A percentile compares a stretch with the other conserved stretches of the same genome.
phyloP scores from a whole-genome alignment of 2,797 vertebrate genomes.

The Pogoniulus pusillus region DNA sequence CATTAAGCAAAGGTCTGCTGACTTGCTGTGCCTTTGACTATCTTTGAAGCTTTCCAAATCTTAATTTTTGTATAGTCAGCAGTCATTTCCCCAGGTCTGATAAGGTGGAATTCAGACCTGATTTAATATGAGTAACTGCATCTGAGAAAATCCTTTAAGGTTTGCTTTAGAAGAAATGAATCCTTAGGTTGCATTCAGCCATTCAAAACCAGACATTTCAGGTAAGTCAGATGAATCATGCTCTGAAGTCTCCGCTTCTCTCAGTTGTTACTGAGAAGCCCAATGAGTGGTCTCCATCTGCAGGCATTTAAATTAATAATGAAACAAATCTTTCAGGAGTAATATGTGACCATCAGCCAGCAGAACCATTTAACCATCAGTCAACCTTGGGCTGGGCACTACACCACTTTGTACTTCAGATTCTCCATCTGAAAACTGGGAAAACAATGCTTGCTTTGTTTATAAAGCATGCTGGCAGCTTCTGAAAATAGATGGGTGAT shows the following conservation, averaged over 20 bases:
- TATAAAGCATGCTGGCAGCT: neutral
- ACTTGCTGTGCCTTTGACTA: neutral
- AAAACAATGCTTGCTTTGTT: neutral
- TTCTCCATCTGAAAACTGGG: neutral
- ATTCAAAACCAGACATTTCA: neutral
- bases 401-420: neutral
- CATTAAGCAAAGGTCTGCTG: neutral
- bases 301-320: neutral
- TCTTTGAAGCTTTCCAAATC: neutral
- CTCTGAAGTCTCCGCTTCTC: neutral
- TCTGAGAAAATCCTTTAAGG: neutral
- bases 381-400: neutral
- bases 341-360: neutral
- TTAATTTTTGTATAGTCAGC: neutral
- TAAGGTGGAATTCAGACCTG: neutral
- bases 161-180: slow-evolving; percentile 1
- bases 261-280: neutral
- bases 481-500: neutral
- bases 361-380: neutral
- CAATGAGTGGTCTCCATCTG: neutral
- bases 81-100: slow-evolving; percentile 6
- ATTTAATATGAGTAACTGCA: neutral
- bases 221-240: neutral
- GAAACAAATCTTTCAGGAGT: neutral
- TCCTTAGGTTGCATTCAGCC: neutral